phyloP scores from a whole-genome alignment of 2,797 vertebrate genomes.

The Girardinus metallicus region DNA sequence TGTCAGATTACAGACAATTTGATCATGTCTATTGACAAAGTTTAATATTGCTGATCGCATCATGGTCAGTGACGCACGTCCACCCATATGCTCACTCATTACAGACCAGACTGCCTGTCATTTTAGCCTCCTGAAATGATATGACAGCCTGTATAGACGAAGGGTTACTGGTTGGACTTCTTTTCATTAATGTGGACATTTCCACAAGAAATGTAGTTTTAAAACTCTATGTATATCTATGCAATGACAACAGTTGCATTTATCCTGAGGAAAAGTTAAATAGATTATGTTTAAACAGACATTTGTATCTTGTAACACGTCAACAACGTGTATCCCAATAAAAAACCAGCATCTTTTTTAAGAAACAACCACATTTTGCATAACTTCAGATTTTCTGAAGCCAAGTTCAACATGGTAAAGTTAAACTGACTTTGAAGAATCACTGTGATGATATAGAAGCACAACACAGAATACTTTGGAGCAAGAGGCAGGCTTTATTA shows the following conservation, averaged over 20 bases:
- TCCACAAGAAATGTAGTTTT: not conserved
- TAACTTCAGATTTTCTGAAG: not conserved
- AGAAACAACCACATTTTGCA: not conserved
- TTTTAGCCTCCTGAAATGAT: conserved; percentile 17
- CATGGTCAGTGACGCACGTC: conserved; percentile 58
- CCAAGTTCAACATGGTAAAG: not conserved
- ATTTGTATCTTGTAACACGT: not conserved
- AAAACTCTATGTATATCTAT: not conserved
- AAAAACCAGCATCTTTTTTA: not conserved
- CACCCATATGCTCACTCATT: conserved; percentile 66
- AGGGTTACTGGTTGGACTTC: not conserved
- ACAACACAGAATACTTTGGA: not conserved
- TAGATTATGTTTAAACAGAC: not conserved
- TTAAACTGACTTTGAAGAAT: not conserved
- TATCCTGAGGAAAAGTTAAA: not conserved
- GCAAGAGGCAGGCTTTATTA: not conserved
- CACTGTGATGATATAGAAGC: not conserved
- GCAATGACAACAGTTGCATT: not conserved
- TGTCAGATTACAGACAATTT: conserved; percentile 79
- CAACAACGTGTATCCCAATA: too few species aligned
- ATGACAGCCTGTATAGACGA: not conserved
- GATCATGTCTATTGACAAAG: conserved; percentile 76
- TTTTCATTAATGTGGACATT: not conserved
- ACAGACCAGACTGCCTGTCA: conserved; percentile 33
- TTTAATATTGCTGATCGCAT: conserved; percentile 78